Evolutionary conservation across 2,888 invertebrate genomes (phyloP), one percentile per base, ranked within the genome.

Genomic region (Xestia rhomboidea): DNA sequence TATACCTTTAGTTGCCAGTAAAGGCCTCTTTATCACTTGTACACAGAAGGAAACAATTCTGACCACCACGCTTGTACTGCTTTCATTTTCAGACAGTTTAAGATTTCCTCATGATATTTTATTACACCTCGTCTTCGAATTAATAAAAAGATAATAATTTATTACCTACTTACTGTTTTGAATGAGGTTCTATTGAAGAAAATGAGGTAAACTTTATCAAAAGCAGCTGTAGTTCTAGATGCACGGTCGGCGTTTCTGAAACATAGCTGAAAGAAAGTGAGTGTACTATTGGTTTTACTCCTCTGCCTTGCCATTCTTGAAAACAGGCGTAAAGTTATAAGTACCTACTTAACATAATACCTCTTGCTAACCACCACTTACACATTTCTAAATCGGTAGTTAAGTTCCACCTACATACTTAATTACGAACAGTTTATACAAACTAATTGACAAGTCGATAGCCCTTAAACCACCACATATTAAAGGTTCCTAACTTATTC

Each of bases 401-500:
- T 77, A 4, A 24, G 6, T 60, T 30, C 38, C 30, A 64, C n/a
- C n/a, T 66, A 41, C 0, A 1, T 2, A 18, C 13, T 63, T 64
- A 62, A 79, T 73, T 49, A 60, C 21, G 6, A 73, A 77, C 62
- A 46, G 21, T 63, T 54, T 67, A 74, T 44, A 41, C 60, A 64
- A 49, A 49, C n/a, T 46, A 63, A 68, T 51, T 73, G 54, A 68
- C 54, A 68, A 30, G 46, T 18, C 18, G 60, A 71, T 73, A 79
- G 24, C 38, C 46, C n/a, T 68, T 73, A 62, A 76, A 77, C 60
- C 13, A 15, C 13, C 13, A 15, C 13, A 38, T 30, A 63, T 74
- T 74, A 64, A 69, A 69, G n/a, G 27, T 18, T 21, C 24, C 15
- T 74, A 74, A 82, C 30, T 46, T 57, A 79, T 75, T 72, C 34